phyloP scores from a whole-genome alignment of 2,888 invertebrate species.

The Maniola hyperantus region DNA sequence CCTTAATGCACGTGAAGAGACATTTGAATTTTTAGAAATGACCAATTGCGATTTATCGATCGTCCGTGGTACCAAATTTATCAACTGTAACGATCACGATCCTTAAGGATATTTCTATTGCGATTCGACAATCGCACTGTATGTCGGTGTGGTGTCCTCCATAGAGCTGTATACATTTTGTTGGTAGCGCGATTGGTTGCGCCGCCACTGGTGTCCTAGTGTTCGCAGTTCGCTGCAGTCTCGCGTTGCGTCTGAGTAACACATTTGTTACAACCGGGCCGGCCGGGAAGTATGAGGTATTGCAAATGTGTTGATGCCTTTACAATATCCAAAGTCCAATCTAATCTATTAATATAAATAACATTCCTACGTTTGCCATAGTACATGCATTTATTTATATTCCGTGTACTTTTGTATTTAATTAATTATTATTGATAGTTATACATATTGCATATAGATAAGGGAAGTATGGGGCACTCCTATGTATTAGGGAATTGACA shows the following conservation, averaged over 20 bases:
- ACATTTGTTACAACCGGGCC: not conserved
- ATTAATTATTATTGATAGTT: constrained; percentile 29
- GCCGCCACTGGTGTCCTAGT: too few relatives aligned
- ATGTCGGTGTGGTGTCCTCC: too few relatives aligned
- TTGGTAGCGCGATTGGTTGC: too few relatives aligned
- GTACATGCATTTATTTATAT: constrained; percentile 68
- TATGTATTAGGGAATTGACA: constrained; percentile 71
- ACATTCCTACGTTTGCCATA: constrained; percentile 72
- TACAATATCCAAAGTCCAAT: constrained; percentile 26
- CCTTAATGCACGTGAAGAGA: too few relatives aligned
- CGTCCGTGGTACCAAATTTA: too few relatives aligned
- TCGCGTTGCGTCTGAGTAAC: not conserved
- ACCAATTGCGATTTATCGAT: too few relatives aligned
- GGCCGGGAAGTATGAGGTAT: not conserved
- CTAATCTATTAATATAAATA: constrained; percentile 27
- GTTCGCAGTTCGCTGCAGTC: too few relatives aligned
- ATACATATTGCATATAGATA: constrained; percentile 52
- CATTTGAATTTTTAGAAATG: too few relatives aligned
- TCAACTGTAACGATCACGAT: too few relatives aligned
- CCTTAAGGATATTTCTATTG: too few relatives aligned
- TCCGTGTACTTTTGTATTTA: constrained; percentile 42
- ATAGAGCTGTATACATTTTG: too few relatives aligned
- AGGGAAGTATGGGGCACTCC: constrained; percentile 65
- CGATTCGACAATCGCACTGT: too few relatives aligned
- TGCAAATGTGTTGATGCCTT: not conserved